Base-by-base conservation (phyloP, 2,113 vertebrate species). In the Lamprologus tigripictilis region DNA sequence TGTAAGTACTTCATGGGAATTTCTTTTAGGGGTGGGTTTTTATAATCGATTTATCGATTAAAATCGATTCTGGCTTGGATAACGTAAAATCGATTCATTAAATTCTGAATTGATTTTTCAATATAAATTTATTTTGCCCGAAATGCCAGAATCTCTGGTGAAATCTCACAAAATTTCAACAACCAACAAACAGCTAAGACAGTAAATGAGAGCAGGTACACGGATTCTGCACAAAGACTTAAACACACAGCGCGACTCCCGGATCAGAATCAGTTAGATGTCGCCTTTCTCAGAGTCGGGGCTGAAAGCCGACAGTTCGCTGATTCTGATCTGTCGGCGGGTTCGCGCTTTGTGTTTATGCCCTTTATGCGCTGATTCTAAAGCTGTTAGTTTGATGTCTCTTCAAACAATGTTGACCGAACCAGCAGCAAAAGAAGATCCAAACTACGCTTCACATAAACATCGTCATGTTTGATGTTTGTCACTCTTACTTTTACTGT, bases 181-280 rank as follows among this genome's bases (percentile, higher is more conserved):
- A 9, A 51, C 49, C 49, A n/a, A 5, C 49, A 51, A n/a, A 51
- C 49, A 51, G 49, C 17, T 5, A 51, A 51, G 49, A 51, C 49
- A 51, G 17, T n/a, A 51, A 51, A 3, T 51, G 49, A n/a, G 49
- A 51, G 49, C 49, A 51, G 49, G 49, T 2, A 51, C 17, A 51
- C 8, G 8, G 47, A 51, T 51, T 51, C 47, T 51, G 17, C 4
- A 51, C 17, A 5, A 51, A 19, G 47, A 51, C 17, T 2, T 51
- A 19, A 51, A 51, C 47, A 51, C 17, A 51, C 47, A 19, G 47
- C 1, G 8, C 8, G 0, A 17, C 7, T 17, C 3, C 0, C 17
- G 3, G 47, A 51, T 51, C 47, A 51, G 17, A 51, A 51, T 51
- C 47, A 51, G 47, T 51, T 1, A 51, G 47, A 5, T 51, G 47